Evolutionary conservation across 2,113 vertebrate genomes (phyloP).

Genomic region (Pseudopipra pipra): DNA sequence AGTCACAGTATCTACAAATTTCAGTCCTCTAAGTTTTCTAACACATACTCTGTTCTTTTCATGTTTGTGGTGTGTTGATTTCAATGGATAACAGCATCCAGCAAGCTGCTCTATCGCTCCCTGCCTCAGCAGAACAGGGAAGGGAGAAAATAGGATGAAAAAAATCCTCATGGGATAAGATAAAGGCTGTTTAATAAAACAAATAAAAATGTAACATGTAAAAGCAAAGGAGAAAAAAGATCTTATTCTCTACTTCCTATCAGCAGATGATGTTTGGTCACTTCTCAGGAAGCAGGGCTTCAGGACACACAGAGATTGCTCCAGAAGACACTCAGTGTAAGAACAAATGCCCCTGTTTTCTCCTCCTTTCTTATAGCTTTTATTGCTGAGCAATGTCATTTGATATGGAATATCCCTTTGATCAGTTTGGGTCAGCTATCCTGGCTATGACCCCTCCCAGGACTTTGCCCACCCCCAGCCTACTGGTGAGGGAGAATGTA

Average conservation of each 20-base stretch:
- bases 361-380: background rate
- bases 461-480: background rate
- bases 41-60: background rate
- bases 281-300: background rate
- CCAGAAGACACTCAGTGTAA: background rate
- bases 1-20: background rate
- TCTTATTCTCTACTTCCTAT: background rate
- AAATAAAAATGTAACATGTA: background rate
- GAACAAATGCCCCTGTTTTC: background rate
- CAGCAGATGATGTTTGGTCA: background rate
- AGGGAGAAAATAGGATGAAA: background rate
- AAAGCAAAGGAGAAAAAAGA: background rate
- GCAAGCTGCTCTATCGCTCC: background rate
- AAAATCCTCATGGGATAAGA: background rate
- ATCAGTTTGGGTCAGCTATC: background rate
- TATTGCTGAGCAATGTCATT: background rate
- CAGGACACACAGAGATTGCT: background rate
- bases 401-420: background rate
- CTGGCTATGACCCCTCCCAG: background rate
- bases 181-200: background rate
- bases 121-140: background rate
- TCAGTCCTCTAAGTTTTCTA: background rate
- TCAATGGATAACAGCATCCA: background rate
- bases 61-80: background rate
- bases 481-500: background rate